Evolutionary conservation across 2,888 invertebrate genomes (phyloP).

Genomic region (Pyrgus malvae): DNA sequence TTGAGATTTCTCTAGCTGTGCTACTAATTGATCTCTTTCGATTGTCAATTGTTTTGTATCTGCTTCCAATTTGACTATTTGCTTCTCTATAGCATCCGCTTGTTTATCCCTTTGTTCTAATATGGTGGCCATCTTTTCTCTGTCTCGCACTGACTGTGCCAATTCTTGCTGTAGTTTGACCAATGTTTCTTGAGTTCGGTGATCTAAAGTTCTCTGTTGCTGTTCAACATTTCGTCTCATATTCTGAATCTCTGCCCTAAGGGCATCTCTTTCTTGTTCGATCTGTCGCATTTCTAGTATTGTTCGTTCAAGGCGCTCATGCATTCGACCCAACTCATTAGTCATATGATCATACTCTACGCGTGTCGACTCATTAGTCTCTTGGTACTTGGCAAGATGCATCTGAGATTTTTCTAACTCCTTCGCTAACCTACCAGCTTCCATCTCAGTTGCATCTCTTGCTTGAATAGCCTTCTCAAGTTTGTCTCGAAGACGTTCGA

Average conservation of each 20-base stretch:
- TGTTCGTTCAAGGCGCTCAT: constrained; percentile 89
- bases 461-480: constrained; percentile 92
- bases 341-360: constrained; percentile 93
- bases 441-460: constrained; percentile 91
- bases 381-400: constrained; percentile 91
- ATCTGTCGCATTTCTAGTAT: constrained; percentile 86
- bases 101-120: constrained; percentile 90
- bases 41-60: constrained; percentile 93
- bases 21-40: constrained; percentile 93
- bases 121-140: constrained; percentile 89
- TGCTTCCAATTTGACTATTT: constrained; percentile 91
- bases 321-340: constrained; percentile 89
- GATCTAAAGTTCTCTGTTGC: constrained; percentile 84
- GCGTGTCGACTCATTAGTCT: constrained; percentile 90
- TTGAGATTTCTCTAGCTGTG: constrained; percentile 95
- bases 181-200: constrained; percentile 87
- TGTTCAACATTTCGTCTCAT: constrained; percentile 84
- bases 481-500: constrained; percentile 92
- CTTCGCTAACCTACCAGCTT: constrained; percentile 91
- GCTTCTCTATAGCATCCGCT: constrained; percentile 91
- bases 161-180: constrained; percentile 88
- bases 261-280: constrained; percentile 88
- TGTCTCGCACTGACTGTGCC: constrained; percentile 86
- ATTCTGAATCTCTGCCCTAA: constrained; percentile 86
- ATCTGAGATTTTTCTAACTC: constrained; percentile 93